Conservation (phyloP, 1,140 invertebrate genomes). For the Bursaphelenchus mucronatus region DNA sequence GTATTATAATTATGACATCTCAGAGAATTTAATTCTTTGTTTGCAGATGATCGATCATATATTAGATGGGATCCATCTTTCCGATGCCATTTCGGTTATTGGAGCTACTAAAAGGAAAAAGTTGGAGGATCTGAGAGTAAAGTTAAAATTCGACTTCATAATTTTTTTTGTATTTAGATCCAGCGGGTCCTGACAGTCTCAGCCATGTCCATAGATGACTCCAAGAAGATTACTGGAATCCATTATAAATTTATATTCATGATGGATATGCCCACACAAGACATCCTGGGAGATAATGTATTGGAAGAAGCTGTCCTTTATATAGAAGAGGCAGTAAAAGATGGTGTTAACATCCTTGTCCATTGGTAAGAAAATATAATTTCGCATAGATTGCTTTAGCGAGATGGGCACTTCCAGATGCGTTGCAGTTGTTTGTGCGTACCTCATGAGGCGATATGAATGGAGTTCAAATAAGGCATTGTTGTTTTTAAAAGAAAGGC, state of each 20-base stretch:
- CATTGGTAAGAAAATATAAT: slow-evolving; percentile 36
- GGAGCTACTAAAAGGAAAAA: slow-evolving; percentile 11
- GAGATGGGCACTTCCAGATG: slow-evolving; percentile 49
- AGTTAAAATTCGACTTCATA: not conserved
- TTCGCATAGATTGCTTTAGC: not conserved
- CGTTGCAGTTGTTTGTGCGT: slow-evolving; percentile 47
- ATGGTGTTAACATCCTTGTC: slow-evolving; percentile 49
- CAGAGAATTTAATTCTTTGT: too few species aligned
- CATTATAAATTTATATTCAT: slow-evolving; percentile 46
- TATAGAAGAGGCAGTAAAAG: slow-evolving; percentile 39
- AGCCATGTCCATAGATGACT: slow-evolving; percentile 26
- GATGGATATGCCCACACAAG: slow-evolving; percentile 43
- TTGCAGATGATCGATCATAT: slow-evolving; percentile 43
- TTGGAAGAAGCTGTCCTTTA: slow-evolving; percentile 43
- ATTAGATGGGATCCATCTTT: slow-evolving; percentile 40
- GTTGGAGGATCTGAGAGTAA: slow-evolving; percentile 39
- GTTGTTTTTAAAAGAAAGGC: slow-evolving; percentile 37
- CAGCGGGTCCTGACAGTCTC: slow-evolving; percentile 45
- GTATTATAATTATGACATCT: too few species aligned
- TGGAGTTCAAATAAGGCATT: slow-evolving; percentile 45
- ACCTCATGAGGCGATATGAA: slow-evolving; percentile 45
- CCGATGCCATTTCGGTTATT: slow-evolving; percentile 44
- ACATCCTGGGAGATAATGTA: slow-evolving; percentile 41
- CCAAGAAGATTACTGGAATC: slow-evolving; percentile 25
- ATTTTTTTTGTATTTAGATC: slow-evolving; percentile 39